Base-by-base conservation (phyloP, 2,797 vertebrate genomes). In the Orestias chungarensis region DNA sequence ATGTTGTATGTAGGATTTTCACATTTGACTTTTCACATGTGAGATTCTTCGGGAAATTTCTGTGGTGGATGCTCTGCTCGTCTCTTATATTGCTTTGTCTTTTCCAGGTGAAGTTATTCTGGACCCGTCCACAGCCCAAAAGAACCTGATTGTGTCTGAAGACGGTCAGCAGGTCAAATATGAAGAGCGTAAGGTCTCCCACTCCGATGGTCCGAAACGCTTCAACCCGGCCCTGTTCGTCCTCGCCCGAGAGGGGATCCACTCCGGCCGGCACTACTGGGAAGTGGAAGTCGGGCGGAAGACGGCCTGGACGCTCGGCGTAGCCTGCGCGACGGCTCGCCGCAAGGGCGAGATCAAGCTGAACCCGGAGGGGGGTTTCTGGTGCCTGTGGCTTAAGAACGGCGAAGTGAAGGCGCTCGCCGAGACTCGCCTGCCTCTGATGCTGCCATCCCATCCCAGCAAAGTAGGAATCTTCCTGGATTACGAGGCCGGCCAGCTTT, bases 181-280 rank as follows among this genome's bases (percentile, higher is more conserved):
- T 0, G 94, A 95, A 1, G 91, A 94, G 42, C 90, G 85, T 0
- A 85, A 87, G 69, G 77, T 70, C 46, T 62, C 74, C 6, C 84
- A 62, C 67, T 86, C 90, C 0, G 93, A 96, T 47, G 88, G 85
- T 3, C 89, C 92, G 0, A 92, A 89, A 1, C 92, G 95, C 68
- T 97, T 96, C 69, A 93, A 92, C 82, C 94, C 93, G 0, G 92
- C 91, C 23, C 94, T 95, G 1, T 96, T 96, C 15, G 93, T 96
- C 10, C 75, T 96, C 66, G 95, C 90, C 15, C 79, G 78, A 0
- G 93, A 95, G 72, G 85, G 91, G 2, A 89, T 96, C 52, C 38
- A 64, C 55, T 92, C 91, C 0, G 95, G 96, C 1, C 92, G 91
- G 0, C 95, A 96, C 78, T 96, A 93, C 90, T 97, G 96, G 96